Percentiles rank a stretch among this genome's conserved stretches.
Evolutionary conservation across 1,140 invertebrate genomes (phyloP).

Genomic region (Pachypsylla venusta): DNA sequence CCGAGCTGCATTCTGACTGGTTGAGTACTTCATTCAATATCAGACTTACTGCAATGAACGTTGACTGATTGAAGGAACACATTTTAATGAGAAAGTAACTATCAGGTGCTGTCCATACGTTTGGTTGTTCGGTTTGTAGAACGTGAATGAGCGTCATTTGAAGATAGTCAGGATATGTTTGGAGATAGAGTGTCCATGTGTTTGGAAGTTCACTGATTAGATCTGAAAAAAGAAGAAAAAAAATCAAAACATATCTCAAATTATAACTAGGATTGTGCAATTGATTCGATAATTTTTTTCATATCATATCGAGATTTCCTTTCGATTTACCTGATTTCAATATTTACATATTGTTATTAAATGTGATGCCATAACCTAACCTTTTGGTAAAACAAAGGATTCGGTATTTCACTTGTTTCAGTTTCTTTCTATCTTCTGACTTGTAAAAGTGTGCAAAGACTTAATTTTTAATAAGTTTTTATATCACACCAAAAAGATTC

Average conservation of each 20-base stretch:
- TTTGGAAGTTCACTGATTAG: not conserved
- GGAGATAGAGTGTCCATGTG: not conserved
- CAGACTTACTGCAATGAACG: not conserved
- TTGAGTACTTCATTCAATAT: not conserved
- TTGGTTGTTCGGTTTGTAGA: not conserved
- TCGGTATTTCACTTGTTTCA: too few relatives aligned
- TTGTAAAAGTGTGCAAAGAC: too few relatives aligned
- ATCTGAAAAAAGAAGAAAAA: too few relatives aligned
- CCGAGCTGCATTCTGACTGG: not conserved
- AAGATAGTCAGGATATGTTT: not conserved
- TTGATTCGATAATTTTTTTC: not conserved
- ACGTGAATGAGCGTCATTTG: not conserved
- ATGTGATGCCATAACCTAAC: too few relatives aligned
- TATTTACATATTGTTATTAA: too few relatives aligned
- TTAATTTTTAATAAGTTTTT: too few relatives aligned
- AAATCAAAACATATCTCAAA: too few relatives aligned
- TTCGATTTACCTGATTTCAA: too few relatives aligned
- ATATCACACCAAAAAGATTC: too few relatives aligned
- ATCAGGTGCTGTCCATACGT: not conserved
- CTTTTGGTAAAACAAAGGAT: too few relatives aligned
- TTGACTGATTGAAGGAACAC: not conserved
- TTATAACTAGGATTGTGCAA: not conserved
- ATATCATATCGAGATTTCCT: not conserved
- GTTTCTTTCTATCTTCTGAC: too few relatives aligned
- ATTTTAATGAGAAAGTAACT: conserved; percentile 2